Evolutionary conservation across 2,888 invertebrate species (phyloP).

Genomic region (Polydesmus complanatus): DNA sequence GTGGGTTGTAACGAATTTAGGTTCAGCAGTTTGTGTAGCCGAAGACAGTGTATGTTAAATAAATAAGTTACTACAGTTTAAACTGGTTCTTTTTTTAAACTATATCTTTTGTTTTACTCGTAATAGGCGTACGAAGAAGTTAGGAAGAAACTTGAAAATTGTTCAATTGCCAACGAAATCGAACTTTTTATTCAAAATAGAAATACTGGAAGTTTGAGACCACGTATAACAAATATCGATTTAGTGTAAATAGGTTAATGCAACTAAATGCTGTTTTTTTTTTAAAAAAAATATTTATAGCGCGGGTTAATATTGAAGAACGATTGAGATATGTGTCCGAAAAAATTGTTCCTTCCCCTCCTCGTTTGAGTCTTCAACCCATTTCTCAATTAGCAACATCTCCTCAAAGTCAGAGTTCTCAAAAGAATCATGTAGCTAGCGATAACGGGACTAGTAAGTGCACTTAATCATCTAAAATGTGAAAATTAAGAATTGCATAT

Average conservation of each 20-base stretch:
- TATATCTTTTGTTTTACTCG: not conserved
- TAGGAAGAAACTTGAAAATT: constrained; percentile 13
- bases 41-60: constrained; percentile 16
- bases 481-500: too few species aligned
- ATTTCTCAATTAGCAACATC: not conserved
- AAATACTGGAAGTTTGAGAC: constrained; percentile 14
- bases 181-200: constrained; percentile 14
- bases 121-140: constrained; percentile 14
- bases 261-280: too few species aligned
- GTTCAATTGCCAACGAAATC: constrained; percentile 14
- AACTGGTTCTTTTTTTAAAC: not conserved
- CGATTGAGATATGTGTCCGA: not conserved
- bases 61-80: not conserved
- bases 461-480: too few species aligned
- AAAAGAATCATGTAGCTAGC: not conserved
- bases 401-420: too few species aligned
- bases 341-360: not conserved
- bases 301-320: not conserved
- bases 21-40: constrained; percentile 13
- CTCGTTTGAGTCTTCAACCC: not conserved
- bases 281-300: not conserved
- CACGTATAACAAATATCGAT: constrained; percentile 6
- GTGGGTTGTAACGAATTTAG: constrained; percentile 17
- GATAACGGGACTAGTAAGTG: not conserved
- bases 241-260: too few species aligned